Conservation (phyloP, 2,888 invertebrate genomes). For the Gymnosoma rotundatum region DNA sequence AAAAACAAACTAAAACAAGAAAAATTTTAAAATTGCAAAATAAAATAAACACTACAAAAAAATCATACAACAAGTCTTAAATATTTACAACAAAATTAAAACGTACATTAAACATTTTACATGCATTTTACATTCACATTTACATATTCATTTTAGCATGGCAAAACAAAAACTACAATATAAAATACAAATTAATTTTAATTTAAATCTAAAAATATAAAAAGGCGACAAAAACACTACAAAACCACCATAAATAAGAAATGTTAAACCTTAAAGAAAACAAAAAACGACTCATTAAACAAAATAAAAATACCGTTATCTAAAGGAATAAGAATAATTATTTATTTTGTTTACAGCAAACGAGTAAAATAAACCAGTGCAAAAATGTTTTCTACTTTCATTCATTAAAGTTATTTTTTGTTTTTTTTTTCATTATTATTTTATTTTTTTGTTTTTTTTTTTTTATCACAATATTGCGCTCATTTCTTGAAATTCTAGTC, state of each 20-base stretch:
- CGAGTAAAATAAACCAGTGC: slow-evolving; percentile 23
- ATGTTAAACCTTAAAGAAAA: slow-evolving; percentile 50
- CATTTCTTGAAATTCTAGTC: slow-evolving; percentile 10
- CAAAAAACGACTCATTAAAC: slow-evolving; percentile 39
- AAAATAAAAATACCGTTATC: slow-evolving; percentile 53
- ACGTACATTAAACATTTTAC: slow-evolving; percentile 48
- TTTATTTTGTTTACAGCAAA: slow-evolving; percentile 36
- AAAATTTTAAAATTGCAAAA: background rate
- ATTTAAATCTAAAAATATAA: background rate
- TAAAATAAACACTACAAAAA: slow-evolving; percentile 13
- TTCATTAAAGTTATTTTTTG: slow-evolving; percentile 52
- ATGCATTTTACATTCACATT: slow-evolving; percentile 18
- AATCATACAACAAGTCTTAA: slow-evolving; percentile 2
- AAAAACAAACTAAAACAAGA: background rate
- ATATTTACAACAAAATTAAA: slow-evolving; percentile 8
- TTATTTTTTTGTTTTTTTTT: background rate
- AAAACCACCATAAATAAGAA: slow-evolving; percentile 58
- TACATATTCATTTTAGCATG: slow-evolving; percentile 36
- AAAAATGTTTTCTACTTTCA: slow-evolving; percentile 52
- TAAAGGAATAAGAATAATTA: slow-evolving; percentile 51
- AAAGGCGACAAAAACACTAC: slow-evolving; percentile 46
- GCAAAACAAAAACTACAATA: slow-evolving; percentile 11
- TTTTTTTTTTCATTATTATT: slow-evolving; percentile 8
- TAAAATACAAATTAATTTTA: background rate
- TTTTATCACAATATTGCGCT: background rate